Percentiles rank a stretch among this genome's conserved stretches.
Evolutionary conservation across 2,888 invertebrate genomes (phyloP).

Genomic region (Nephrotoma guestfalica): DNA sequence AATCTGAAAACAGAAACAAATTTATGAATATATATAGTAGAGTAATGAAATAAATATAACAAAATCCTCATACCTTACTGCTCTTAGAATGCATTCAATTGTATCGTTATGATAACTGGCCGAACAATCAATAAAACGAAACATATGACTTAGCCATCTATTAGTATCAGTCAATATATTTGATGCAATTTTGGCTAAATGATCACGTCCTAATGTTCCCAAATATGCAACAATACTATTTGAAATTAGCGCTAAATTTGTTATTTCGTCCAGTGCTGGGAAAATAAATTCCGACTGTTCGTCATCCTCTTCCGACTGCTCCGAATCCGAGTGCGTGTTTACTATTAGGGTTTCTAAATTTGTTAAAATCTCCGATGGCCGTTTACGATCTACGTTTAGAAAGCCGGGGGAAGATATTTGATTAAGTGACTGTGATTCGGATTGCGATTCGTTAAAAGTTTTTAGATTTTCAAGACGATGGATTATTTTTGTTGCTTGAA

Average conservation of each 20-base stretch:
- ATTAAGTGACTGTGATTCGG: neutral
- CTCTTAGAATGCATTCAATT: constrained; percentile 69
- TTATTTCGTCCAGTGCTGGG: constrained; percentile 45
- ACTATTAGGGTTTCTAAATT: constrained; percentile 48
- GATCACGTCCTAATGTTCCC: constrained; percentile 63
- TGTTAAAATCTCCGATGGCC: constrained; percentile 34
- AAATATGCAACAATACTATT: constrained; percentile 80
- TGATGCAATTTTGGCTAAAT: constrained; percentile 64
- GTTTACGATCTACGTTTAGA: constrained; percentile 39
- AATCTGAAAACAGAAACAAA: constrained; percentile 16
- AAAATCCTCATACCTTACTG: constrained; percentile 28
- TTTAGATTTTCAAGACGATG: constrained; percentile 49
- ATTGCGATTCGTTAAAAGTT: neutral
- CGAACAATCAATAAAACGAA: constrained; percentile 68
- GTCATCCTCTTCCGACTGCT: constrained; percentile 35
- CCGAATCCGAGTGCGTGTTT: constrained; percentile 41
- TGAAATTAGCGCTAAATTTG: constrained; percentile 56
- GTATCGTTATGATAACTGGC: constrained; percentile 82
- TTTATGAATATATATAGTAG: neutral
- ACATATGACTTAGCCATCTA: constrained; percentile 74
- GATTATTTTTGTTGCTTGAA: constrained; percentile 59
- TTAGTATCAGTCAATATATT: constrained; percentile 75
- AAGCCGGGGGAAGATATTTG: constrained; percentile 21
- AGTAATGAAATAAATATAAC: neutral
- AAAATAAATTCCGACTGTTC: constrained; percentile 44